phyloP scores from a whole-genome alignment of 2,888 invertebrate genomes.

The Chymomyza amoena region DNA sequence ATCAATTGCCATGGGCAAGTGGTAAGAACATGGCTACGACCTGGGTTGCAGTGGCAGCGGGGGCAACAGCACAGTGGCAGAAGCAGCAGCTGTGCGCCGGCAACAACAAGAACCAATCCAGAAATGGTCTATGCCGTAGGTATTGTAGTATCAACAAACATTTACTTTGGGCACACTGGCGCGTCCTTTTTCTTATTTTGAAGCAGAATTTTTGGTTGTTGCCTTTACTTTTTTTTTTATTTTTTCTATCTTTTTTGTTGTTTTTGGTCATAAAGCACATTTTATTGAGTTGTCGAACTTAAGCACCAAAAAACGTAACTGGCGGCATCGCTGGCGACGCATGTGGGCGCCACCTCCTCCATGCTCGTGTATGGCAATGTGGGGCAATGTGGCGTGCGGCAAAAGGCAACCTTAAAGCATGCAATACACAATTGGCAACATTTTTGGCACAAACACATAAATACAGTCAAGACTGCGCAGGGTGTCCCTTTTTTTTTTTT shows the following conservation, averaged over 20 bases:
- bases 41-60: background rate
- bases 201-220: conserved; percentile 6
- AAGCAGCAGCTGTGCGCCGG: background rate
- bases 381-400: conserved; percentile 70
- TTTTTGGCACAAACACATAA: conserved; percentile 44
- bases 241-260: conserved; percentile 24
- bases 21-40: conserved; percentile 10
- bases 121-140: background rate
- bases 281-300: conserved; percentile 64
- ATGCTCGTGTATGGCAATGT: conserved; percentile 35
- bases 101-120: conserved; percentile 4
- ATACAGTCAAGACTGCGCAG: conserved; percentile 11
- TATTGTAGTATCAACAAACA: conserved; percentile 42
- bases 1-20: conserved; percentile 70
- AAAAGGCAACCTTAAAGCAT: conserved; percentile 24
- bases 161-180: conserved; percentile 31
- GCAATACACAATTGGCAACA: conserved; percentile 67
- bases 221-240: conserved; percentile 24
- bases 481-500: background rate
- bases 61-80: background rate
- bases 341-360: conserved; percentile 5
- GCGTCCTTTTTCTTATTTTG: conserved; percentile 8
- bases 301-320: conserved; percentile 20
- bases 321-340: background rate
- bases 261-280: conserved; percentile 62